A percentile compares a stretch with the other conserved stretches of the same genome.
Evolutionary conservation across 2,113 vertebrate genomes (phyloP).

Genomic region (Desmodus rotundus): DNA sequence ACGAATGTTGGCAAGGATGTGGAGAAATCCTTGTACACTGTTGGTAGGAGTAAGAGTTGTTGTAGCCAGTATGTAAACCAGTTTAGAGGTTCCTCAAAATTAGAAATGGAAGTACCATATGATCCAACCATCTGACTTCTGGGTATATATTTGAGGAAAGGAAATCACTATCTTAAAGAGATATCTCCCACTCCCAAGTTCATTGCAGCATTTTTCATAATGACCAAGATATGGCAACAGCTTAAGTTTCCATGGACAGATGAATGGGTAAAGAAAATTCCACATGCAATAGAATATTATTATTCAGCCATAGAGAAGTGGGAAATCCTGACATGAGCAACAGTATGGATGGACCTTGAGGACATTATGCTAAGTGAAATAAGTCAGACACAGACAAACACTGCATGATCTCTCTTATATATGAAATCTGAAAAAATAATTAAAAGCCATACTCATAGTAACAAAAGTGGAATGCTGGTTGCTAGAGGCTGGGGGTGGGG

Average conservation of each 20-base stretch:
- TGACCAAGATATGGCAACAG: not conserved
- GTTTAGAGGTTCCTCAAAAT: not conserved
- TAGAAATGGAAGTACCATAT: not conserved
- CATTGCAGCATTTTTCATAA: not conserved
- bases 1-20: not conserved
- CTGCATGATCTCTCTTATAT: not conserved
- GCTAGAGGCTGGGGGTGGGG: not conserved
- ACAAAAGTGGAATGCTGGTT: not conserved
- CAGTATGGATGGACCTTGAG: not conserved
- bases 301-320: not conserved
- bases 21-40: not conserved
- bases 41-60: not conserved
- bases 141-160: not conserved
- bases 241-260: not conserved
- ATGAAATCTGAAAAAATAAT: not conserved
- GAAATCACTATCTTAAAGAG: not conserved
- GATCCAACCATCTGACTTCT: not conserved
- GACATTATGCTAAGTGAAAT: not conserved
- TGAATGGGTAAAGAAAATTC: not conserved
- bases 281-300: not conserved
- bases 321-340: not conserved
- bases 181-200: not conserved
- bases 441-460: not conserved
- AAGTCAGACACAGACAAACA: not conserved
- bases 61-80: not conserved